These are phyloP conservation scores for Ephestia elutella DNA, from an alignment of 1,140 invertebrate species.

Conservation along the genomic window DNA sequence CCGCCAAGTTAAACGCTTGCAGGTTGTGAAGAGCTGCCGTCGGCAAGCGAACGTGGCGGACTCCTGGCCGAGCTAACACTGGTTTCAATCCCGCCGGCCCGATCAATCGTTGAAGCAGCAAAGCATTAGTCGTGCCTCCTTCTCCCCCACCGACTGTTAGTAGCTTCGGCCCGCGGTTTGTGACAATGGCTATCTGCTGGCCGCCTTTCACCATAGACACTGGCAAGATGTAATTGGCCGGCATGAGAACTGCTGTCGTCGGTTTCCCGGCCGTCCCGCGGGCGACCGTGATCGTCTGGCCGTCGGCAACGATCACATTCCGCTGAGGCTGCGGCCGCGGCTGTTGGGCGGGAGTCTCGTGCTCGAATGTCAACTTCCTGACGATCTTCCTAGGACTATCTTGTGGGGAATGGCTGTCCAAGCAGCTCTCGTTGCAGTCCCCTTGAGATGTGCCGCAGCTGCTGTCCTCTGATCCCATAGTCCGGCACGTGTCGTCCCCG, in stretches of 20 bases:
- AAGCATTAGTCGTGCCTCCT: slow-evolving; percentile 73
- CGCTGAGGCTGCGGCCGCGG: slow-evolving; percentile 52
- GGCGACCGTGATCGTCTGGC: slow-evolving; percentile 68
- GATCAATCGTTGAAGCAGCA: slow-evolving; percentile 62
- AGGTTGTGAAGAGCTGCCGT: slow-evolving; percentile 68
- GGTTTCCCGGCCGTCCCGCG: slow-evolving; percentile 67
- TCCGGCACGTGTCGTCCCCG: slow-evolving; percentile 79
- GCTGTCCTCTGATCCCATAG: slow-evolving; percentile 82
- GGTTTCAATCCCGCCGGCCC: slow-evolving; percentile 69
- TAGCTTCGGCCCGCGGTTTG: slow-evolving; percentile 78
- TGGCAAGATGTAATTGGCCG: slow-evolving; percentile 81
- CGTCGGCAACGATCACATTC: slow-evolving; percentile 76
- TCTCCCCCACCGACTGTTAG: slow-evolving; percentile 73
- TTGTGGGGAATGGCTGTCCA: slow-evolving; percentile 68
- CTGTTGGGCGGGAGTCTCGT: slow-evolving; percentile 35
- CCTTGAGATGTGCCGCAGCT: slow-evolving; percentile 79
- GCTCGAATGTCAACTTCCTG: slow-evolving; percentile 64
- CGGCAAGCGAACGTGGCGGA: slow-evolving; percentile 66
- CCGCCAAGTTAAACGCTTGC: slow-evolving; percentile 62
- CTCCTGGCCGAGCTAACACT: slow-evolving; percentile 59
- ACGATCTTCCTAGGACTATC: slow-evolving; percentile 67
- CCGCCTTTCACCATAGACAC: slow-evolving; percentile 81
- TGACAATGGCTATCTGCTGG: slow-evolving; percentile 82
- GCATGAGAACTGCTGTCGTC: slow-evolving; percentile 78
- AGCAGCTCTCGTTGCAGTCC: slow-evolving; percentile 64